These are phyloP conservation scores for Thaumetopoea pityocampa DNA, from an alignment of 1,140 invertebrate genomes.

Conservation along the genomic window DNA sequence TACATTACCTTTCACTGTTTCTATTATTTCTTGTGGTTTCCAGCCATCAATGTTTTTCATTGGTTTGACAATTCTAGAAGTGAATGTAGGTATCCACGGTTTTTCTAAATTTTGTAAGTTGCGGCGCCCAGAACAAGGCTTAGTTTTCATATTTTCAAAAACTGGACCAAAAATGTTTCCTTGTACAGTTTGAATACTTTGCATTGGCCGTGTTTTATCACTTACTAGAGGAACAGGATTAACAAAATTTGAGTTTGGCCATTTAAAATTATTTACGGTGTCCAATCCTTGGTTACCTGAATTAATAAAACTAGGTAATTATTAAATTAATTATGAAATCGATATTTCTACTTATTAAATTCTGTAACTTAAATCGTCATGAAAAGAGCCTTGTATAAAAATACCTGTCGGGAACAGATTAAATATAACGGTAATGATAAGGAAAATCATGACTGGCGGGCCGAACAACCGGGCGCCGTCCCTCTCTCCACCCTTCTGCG, in stretches of 20 bases:
- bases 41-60: background rate
- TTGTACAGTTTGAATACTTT: conserved; percentile 13
- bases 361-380: too few relatives aligned
- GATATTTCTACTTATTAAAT: too few relatives aligned
- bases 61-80: background rate
- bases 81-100: conserved; percentile 4
- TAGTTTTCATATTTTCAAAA: background rate
- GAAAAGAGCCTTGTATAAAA: too few relatives aligned
- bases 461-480: too few relatives aligned
- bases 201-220: background rate
- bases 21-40: too few relatives aligned
- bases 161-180: conserved; percentile 17
- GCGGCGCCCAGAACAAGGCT: conserved; percentile 11
- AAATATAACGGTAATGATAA: conserved; percentile 1
- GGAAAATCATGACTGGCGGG: background rate
- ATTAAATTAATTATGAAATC: background rate
- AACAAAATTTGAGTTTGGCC: background rate
- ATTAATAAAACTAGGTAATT: background rate
- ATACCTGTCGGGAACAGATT: background rate
- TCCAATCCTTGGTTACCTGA: conserved; percentile 5
- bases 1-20: too few relatives aligned
- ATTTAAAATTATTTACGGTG: conserved; percentile 1
- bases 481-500: background rate
- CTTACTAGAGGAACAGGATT: background rate
- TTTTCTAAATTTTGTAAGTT: background rate